Conservation (phyloP, 2,113 vertebrate species). For the Boleophthalmus pectinirostris region DNA sequence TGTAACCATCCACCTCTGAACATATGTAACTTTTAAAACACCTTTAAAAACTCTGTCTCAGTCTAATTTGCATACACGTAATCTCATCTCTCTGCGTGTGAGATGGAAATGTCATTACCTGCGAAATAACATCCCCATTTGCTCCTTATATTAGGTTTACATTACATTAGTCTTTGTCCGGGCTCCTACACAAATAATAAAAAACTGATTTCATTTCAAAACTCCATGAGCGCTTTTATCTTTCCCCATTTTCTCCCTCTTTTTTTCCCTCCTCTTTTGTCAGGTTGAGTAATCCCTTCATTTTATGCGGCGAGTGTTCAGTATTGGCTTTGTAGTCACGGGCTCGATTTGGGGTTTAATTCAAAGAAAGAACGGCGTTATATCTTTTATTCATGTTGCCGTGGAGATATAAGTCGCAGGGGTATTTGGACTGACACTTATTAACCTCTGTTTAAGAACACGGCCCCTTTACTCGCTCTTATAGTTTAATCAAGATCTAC, state of each 20-base stretch:
- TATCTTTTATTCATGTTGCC: slow-evolving; percentile 5
- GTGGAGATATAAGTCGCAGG: not conserved
- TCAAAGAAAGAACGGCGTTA: not conserved
- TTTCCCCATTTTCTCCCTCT: not conserved
- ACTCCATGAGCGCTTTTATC: not conserved
- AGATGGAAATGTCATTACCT: not conserved
- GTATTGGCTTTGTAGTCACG: not conserved
- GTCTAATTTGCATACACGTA: not conserved
- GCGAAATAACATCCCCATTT: not conserved
- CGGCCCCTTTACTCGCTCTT: not conserved
- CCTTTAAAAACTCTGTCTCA: not conserved
- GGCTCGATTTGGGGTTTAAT: not conserved
- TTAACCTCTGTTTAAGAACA: slow-evolving; percentile 1
- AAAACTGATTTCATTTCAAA: not conserved
- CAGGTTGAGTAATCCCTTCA: not conserved
- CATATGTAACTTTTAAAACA: not conserved
- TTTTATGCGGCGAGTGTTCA: not conserved
- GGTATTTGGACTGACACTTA: not conserved
- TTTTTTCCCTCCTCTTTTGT: not conserved
- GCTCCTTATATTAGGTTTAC: not conserved
- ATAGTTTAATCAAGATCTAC: not conserved
- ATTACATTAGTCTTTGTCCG: not conserved
- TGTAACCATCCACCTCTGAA: not conserved
- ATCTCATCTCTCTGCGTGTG: not conserved
- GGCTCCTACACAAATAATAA: not conserved